Evolutionary conservation across 2,888 invertebrate genomes (phyloP), one percentile per base, ranked within the genome.

Genomic region (Abrostola triplasia): DNA sequence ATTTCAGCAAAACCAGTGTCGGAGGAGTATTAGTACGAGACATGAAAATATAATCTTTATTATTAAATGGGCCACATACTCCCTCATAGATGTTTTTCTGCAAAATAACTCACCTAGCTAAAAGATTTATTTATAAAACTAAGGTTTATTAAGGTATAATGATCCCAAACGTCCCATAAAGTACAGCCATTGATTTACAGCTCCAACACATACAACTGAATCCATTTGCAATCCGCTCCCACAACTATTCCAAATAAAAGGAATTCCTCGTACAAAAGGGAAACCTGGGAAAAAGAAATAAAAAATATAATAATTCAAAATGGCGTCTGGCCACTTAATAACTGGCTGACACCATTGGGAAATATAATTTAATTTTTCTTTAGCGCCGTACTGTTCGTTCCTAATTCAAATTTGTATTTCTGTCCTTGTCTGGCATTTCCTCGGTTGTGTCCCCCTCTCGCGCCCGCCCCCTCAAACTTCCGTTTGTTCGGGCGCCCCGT

Each of bases 291-390:
- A 87, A 89, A 89, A 86, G 87, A 90, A 90, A 92, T 90, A 91
- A 92, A 93, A 93, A 92, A 91, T 90, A 91, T 92, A 92, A 93
- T 93, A 94, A 92, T 93, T 93, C 94, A 94, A 94, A 93, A 95
- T 95, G 94, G 95, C 94, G 94, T 91, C 92, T 92, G 93, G 94
- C 92, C 92, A 94, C 94, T 95, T 95, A 95, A 95, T 95, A 95
- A 94, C 95, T 93, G 93, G 91, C 95, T 94, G 95, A 95, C 95
- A 95, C 95, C 94, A 93, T 93, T 92, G 94, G 93, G 94, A 95
- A 94, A 95, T 93, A 94, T 95, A 94, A 95, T 95, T 95, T 94
- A 95, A 95, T 95, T 94, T 94, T 93, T 94, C 93, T 91, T 80
- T 86, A 78, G 83, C 70, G 71, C 88, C 66, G 69, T 88, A 89